Percentiles rank a stretch among this genome's conserved stretches.
Evolutionary conservation across 2,113 vertebrate species (phyloP).

Genomic region (Epinephelus cyanopodus): DNA sequence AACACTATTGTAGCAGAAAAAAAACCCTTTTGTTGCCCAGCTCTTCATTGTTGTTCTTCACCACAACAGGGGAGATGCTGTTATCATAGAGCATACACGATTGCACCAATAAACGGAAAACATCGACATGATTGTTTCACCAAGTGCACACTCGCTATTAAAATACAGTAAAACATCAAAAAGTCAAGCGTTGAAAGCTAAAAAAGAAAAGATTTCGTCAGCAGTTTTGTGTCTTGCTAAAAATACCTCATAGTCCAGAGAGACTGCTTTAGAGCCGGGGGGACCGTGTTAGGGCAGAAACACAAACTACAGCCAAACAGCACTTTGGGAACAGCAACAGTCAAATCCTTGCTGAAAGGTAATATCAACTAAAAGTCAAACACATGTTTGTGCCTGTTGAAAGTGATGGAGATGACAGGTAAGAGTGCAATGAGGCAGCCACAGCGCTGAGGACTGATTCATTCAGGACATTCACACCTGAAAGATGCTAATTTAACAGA

Average conservation of each 20-base stretch:
- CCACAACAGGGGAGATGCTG: constrained; percentile 37
- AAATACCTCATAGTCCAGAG: constrained; percentile 12
- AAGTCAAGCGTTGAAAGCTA: constrained; percentile 7
- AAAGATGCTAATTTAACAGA: constrained; percentile 40
- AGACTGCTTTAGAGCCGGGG: not conserved
- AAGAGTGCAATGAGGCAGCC: constrained; percentile 10
- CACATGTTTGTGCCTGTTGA: not conserved
- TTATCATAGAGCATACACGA: constrained; percentile 31
- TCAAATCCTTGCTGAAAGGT: not conserved
- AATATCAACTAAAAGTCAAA: constrained; percentile 1
- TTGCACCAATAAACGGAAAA: constrained; percentile 31
- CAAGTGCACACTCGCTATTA: not conserved
- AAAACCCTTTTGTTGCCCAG: constrained; percentile 50
- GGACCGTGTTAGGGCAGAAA: not conserved
- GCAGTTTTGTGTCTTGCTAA: constrained; percentile 13
- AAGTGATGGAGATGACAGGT: constrained; percentile 9
- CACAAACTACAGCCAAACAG: constrained; percentile 12
- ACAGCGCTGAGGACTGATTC: constrained; percentile 40
- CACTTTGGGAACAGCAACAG: not conserved
- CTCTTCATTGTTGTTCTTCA: constrained; percentile 56
- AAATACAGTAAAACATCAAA: constrained; percentile 10
- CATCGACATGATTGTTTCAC: constrained; percentile 18
- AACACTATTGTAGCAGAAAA: constrained; percentile 40
- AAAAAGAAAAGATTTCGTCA: constrained; percentile 14
- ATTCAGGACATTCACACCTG: constrained; percentile 40